A percentile compares a stretch with the other conserved stretches of the same genome.
These are phyloP conservation scores for Dione vanillae DNA, from an alignment of 2,888 invertebrate genomes.

Conservation along the genomic window DNA sequence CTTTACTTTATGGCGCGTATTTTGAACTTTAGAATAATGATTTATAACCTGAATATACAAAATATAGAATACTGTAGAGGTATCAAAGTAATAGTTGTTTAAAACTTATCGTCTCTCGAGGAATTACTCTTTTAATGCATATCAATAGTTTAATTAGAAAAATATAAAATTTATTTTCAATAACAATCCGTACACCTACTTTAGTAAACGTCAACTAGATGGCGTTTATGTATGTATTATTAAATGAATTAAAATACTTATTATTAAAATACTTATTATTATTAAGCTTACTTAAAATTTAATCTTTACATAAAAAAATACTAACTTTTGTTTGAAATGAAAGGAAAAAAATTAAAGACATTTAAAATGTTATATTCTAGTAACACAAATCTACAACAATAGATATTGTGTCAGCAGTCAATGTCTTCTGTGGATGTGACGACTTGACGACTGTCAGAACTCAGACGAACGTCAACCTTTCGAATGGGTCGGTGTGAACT, in stretches of 20 bases:
- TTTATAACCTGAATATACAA: too few species aligned
- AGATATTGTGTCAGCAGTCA: not conserved
- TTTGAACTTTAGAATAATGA: not conserved
- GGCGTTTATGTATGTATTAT: not conserved
- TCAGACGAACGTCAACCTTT: constrained; percentile 29
- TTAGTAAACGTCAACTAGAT: not conserved
- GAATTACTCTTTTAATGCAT: not conserved
- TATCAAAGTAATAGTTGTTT: too few species aligned
- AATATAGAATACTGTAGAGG: not conserved
- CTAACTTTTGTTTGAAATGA: too few species aligned
- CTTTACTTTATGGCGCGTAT: constrained; percentile 1
- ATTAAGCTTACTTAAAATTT: too few species aligned
- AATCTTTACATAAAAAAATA: too few species aligned
- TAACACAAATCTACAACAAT: not conserved
- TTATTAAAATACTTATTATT: too few species aligned
- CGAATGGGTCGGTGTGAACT: not conserved
- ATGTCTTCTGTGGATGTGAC: constrained; percentile 7
- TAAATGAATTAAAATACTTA: too few species aligned
- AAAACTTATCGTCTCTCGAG: not conserved
- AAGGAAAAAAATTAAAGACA: not conserved
- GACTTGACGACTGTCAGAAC: constrained; percentile 6
- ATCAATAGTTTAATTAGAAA: not conserved
- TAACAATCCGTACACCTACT: not conserved
- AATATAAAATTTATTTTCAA: not conserved
- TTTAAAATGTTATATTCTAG: not conserved